A percentile compares a stretch with the other conserved stretches of the same genome.
These are phyloP conservation scores for Harpagoxenus sublaevis DNA, from an alignment of 2,888 invertebrate genomes.

Conservation along the genomic window DNA sequence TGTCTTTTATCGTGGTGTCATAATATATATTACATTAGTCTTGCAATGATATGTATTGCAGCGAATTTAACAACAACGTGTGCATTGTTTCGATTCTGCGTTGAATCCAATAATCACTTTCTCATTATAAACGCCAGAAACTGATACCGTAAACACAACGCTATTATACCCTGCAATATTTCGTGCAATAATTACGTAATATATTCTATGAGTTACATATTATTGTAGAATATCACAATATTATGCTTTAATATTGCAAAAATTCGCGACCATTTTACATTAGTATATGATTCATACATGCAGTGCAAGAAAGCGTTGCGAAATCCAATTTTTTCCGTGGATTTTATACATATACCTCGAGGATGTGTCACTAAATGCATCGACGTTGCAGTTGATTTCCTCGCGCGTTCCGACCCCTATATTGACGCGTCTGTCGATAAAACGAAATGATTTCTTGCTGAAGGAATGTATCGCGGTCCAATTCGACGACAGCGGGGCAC, in stretches of 20 bases:
- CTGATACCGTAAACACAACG: neutral
- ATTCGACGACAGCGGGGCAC: slow-evolving; percentile 24
- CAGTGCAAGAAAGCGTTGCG: neutral
- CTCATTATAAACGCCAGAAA: slow-evolving; percentile 13
- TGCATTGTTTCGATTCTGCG: slow-evolving; percentile 23
- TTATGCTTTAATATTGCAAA: slow-evolving; percentile 1
- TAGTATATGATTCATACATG: neutral
- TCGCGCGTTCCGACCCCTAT: neutral
- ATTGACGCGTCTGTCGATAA: slow-evolving; percentile 20
- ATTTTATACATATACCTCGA: neutral
- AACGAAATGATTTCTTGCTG: slow-evolving; percentile 36
- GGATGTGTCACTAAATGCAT: slow-evolving; percentile 6
- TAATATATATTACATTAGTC: neutral
- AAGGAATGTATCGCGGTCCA: slow-evolving; percentile 17
- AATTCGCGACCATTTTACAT: neutral
- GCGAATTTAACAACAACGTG: slow-evolving; percentile 9
- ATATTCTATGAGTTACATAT: neutral
- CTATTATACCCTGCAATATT: slow-evolving; percentile 12
- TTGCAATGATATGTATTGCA: neutral
- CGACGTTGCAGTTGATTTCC: slow-evolving; percentile 21
- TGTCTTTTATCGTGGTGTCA: neutral
- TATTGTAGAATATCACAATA: neutral
- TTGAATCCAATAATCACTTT: slow-evolving; percentile 27
- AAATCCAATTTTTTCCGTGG: slow-evolving; percentile 10
- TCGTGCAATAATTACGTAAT: slow-evolving; percentile 6